phyloP scores from a whole-genome alignment of 2,113 vertebrate species.

The Protomyctophum bolini region DNA sequence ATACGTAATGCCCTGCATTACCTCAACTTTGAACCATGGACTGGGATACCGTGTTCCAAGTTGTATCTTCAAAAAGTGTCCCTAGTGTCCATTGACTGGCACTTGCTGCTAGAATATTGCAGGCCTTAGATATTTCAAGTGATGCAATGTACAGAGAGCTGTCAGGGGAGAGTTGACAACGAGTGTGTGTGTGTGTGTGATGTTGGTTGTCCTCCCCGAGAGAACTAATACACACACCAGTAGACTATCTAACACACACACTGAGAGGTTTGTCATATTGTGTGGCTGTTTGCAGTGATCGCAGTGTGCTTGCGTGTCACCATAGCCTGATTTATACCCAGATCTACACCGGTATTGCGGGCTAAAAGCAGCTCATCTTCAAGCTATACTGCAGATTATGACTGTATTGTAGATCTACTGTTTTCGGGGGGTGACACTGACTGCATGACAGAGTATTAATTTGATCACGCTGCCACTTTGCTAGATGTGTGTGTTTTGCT shows the following conservation, averaged over 20 bases:
- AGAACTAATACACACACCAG: constrained; percentile 34
- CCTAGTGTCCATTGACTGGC: background rate
- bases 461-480: constrained; percentile 37
- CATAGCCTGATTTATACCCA: background rate
- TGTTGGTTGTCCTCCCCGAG: constrained; percentile 40
- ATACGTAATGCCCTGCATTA: background rate
- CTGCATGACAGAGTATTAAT: constrained; percentile 7
- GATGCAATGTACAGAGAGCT: constrained; percentile 57
- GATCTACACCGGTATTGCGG: too few species aligned
- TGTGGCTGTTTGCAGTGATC: constrained; percentile 58
- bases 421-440: constrained; percentile 7
- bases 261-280: constrained; percentile 43
- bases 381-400: too few species aligned
- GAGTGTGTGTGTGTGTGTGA: constrained; percentile 62
- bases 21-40: background rate
- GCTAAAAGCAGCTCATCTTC: too few species aligned
- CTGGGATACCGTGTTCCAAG: background rate
- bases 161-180: constrained; percentile 52
- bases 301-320: constrained; percentile 41
- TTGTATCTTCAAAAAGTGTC: background rate
- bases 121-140: constrained; percentile 15
- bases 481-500: constrained; percentile 35
- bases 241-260: constrained; percentile 55
- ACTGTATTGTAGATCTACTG: too few species aligned
- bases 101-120: constrained; percentile 3